Conservation (phyloP, 2,797 vertebrate genomes). For the Enteromius mattozi region DNA sequence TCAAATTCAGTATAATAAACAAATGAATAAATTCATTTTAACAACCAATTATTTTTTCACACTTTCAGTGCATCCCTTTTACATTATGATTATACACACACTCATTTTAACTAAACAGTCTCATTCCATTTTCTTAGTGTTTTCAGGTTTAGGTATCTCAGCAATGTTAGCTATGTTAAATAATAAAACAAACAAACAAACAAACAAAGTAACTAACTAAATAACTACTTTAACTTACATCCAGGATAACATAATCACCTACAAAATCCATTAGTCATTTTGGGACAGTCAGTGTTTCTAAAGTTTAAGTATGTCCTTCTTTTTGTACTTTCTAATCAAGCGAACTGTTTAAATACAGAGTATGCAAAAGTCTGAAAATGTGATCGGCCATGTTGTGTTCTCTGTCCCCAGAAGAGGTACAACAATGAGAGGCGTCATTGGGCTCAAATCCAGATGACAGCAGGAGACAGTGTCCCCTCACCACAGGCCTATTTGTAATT, state of each 20-base stretch:
- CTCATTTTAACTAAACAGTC: not conserved
- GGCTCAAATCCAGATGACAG: slow-evolving; percentile 69
- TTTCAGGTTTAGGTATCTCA: too few relatives aligned
- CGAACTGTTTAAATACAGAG: not conserved
- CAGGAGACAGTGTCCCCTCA: slow-evolving; percentile 64
- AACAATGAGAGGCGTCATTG: slow-evolving; percentile 66
- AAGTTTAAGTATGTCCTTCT: not conserved
- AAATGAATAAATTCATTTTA: too few relatives aligned
- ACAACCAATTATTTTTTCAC: too few relatives aligned
- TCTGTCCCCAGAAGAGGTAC: slow-evolving; percentile 33
- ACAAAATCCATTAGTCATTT: not conserved
- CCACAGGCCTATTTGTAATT: slow-evolving; percentile 75
- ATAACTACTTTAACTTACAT: too few relatives aligned
- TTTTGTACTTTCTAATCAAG: not conserved
- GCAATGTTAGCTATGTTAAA: too few relatives aligned
- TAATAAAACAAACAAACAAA: too few relatives aligned
- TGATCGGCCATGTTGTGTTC: not conserved
- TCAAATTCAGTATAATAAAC: too few relatives aligned
- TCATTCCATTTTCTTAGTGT: too few relatives aligned
- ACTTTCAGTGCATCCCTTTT: not conserved
- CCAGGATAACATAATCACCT: not conserved
- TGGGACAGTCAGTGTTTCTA: not conserved
- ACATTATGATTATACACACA: not conserved
- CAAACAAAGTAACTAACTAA: too few relatives aligned
- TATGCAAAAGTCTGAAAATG: not conserved